phyloP scores from a whole-genome alignment of 2,888 invertebrate genomes.

The Drosophila kuntzei region DNA sequence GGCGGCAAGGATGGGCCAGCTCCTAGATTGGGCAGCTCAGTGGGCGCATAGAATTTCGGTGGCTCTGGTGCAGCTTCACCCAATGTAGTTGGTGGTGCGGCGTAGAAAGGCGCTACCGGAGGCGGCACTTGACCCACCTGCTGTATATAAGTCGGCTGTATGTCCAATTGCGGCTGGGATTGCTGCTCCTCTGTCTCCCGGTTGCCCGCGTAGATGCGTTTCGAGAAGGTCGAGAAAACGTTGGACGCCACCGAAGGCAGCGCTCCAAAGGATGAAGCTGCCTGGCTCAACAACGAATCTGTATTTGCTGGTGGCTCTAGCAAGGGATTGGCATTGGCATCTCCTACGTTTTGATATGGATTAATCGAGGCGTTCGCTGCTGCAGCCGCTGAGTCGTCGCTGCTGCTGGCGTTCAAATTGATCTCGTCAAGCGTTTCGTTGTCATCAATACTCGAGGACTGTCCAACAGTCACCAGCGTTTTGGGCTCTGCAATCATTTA shows the following conservation, averaged over 20 bases:
- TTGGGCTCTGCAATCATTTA: slow-evolving; percentile 76
- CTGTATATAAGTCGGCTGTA: slow-evolving; percentile 80
- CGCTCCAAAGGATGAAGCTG: slow-evolving; percentile 86
- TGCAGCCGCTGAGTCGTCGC: slow-evolving; percentile 60
- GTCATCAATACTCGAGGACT: slow-evolving; percentile 83
- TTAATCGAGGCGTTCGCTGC: slow-evolving; percentile 26
- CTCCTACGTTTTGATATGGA: slow-evolving; percentile 44
- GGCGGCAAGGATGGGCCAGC: slow-evolving; percentile 34
- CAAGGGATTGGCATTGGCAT: slow-evolving; percentile 79
- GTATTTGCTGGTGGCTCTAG: slow-evolving; percentile 61
- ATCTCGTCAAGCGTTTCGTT: slow-evolving; percentile 86
- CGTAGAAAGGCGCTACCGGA: slow-evolving; percentile 64
- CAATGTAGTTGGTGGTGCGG: slow-evolving; percentile 51
- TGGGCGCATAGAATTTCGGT: slow-evolving; percentile 84
- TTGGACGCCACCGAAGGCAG: slow-evolving; percentile 88
- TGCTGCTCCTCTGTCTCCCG: slow-evolving; percentile 58
- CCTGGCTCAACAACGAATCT: slow-evolving; percentile 83
- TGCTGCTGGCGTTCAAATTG: slow-evolving; percentile 85
- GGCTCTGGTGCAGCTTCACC: slow-evolving; percentile 69
- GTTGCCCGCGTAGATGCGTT: slow-evolving; percentile 81
- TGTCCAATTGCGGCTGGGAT: slow-evolving; percentile 76
- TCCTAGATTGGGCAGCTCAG: slow-evolving; percentile 71
- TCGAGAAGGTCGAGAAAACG: slow-evolving; percentile 87
- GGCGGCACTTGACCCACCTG: slow-evolving; percentile 42
- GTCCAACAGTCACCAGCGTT: slow-evolving; percentile 83